Percentiles rank a stretch among this genome's conserved stretches.
phyloP scores from a whole-genome alignment of 2,113 vertebrate genomes.

The Tragelaphus strepsiceros region DNA sequence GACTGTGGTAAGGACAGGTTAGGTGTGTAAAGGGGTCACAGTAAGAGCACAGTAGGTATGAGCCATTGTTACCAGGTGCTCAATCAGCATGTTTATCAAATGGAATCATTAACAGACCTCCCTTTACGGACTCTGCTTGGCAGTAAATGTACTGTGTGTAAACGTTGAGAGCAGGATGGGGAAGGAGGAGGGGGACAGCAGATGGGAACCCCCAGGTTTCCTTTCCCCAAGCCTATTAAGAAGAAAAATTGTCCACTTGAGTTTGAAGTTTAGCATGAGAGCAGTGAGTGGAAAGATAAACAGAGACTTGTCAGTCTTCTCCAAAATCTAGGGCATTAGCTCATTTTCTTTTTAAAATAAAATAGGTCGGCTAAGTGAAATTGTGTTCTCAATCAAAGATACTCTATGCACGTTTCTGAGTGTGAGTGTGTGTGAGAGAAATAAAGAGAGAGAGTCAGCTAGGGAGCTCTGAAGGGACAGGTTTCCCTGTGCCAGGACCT shows the following conservation, averaged over 20 bases:
- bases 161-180: background rate
- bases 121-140: background rate
- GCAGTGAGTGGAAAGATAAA: slow-evolving; percentile 10
- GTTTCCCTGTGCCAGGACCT: fast-evolving
- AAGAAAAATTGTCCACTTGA: slow-evolving; percentile 22
- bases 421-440: background rate
- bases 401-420: background rate
- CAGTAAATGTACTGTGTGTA: background rate
- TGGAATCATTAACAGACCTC: background rate
- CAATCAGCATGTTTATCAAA: background rate
- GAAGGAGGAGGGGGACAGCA: too few relatives aligned
- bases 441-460: background rate
- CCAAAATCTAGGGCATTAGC: slow-evolving; percentile 50
- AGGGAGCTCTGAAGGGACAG: background rate
- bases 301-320: background rate
- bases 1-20: background rate
- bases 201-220: background rate
- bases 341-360: slow-evolving; percentile 51
- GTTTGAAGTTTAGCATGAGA: slow-evolving; percentile 10
- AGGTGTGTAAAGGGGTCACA: background rate
- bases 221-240: background rate
- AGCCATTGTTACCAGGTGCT: background rate
- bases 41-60: background rate
- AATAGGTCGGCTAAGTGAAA: slow-evolving; percentile 32
- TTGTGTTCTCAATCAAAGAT: background rate